Conservation (phyloP, 2,888 invertebrate species). For the Sarcophaga rosellei region DNA sequence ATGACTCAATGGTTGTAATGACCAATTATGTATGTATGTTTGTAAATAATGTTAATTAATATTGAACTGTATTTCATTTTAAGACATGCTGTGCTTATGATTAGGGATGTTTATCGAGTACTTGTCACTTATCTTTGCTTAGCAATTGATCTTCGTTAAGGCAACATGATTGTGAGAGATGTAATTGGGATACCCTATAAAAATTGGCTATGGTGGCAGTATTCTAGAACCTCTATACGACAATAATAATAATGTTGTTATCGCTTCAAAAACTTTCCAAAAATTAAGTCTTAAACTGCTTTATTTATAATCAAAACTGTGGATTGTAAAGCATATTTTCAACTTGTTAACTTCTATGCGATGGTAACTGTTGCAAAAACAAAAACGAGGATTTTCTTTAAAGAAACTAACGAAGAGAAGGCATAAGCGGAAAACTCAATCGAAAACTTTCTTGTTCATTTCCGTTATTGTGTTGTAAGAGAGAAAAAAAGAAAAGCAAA, state of each 20-base stretch:
- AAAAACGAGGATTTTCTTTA: not conserved
- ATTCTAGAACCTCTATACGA: no score
- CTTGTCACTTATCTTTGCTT: no score
- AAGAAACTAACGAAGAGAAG: conserved; percentile 50
- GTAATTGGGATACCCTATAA: no score
- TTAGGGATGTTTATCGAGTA: no score
- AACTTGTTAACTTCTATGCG: conserved; percentile 39
- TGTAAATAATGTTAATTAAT: no score
- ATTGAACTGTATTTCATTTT: no score
- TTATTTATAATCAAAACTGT: not conserved
- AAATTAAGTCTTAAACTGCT: not conserved
- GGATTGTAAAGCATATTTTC: not conserved
- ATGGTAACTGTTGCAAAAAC: not conserved
- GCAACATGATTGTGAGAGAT: no score
- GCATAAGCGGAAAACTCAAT: conserved; percentile 69
- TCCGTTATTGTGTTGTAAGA: conserved; percentile 61
- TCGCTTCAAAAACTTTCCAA: not conserved
- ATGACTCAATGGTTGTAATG: no score
- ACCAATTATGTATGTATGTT: no score
- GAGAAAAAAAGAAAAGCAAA: not conserved
- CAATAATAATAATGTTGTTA: conserved; percentile 35
- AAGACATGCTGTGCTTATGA: no score
- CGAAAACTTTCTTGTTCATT: conserved; percentile 69
- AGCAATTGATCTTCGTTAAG: no score
- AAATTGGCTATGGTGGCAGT: no score